These are phyloP conservation scores for Tyrannus savana DNA, from an alignment of 2,113 vertebrate species.

Conservation along the genomic window DNA sequence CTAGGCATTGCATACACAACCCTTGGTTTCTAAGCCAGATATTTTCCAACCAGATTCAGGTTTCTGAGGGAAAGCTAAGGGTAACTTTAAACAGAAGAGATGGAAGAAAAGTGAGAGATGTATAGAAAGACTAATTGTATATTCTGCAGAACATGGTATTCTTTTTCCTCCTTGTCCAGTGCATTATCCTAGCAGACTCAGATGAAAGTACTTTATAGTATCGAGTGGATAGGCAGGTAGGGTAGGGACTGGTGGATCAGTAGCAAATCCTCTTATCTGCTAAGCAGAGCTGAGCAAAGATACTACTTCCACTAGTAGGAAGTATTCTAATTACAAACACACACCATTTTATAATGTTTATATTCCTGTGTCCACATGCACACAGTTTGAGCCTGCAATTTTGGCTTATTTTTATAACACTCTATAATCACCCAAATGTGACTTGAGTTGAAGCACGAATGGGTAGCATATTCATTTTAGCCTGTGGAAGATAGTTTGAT, in stretches of 20 bases:
- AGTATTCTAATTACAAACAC: background rate
- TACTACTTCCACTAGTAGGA: background rate
- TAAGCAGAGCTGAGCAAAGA: background rate
- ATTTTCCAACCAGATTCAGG: background rate
- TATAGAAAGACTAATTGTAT: background rate
- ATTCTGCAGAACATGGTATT: background rate
- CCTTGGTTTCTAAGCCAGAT: background rate
- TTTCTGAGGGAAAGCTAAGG: background rate
- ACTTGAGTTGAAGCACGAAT: background rate
- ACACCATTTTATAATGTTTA: background rate
- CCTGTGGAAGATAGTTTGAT: background rate
- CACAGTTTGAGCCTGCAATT: background rate
- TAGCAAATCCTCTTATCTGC: background rate
- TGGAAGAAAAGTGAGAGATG: background rate
- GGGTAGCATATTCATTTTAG: background rate
- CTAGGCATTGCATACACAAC: fast-evolving
- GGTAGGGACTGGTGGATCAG: background rate
- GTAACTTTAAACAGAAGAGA: background rate
- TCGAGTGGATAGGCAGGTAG: background rate
- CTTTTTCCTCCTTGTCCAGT: background rate
- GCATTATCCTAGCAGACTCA: background rate
- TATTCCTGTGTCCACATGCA: background rate
- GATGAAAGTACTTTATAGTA: background rate
- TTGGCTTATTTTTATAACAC: background rate
- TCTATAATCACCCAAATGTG: background rate